Evolutionary conservation across 2,888 invertebrate genomes (phyloP).

Genomic region (Neoaliturus tenellus): DNA sequence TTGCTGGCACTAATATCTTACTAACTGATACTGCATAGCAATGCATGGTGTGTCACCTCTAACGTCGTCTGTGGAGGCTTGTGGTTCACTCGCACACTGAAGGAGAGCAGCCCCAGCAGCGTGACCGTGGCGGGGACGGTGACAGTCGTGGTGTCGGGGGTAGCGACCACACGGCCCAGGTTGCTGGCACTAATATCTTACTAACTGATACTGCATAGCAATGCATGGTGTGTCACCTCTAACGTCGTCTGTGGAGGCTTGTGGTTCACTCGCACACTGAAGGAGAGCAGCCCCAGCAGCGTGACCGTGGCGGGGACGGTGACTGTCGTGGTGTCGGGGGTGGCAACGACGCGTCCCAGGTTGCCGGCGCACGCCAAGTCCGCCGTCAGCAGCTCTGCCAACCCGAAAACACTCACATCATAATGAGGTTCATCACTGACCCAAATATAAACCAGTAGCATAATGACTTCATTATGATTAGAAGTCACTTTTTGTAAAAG

Average conservation of each 20-base stretch:
- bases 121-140: too few species aligned
- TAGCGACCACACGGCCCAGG: too few species aligned
- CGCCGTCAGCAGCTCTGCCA: slow-evolving; percentile 23
- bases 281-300: not conserved
- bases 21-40: too few species aligned
- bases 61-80: too few species aligned
- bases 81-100: too few species aligned
- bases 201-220: too few species aligned
- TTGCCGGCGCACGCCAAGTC: slow-evolving; percentile 37
- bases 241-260: not conserved
- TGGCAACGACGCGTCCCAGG: slow-evolving; percentile 28
- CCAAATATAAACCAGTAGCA: not conserved
- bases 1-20: too few species aligned
- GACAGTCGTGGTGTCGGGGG: too few species aligned
- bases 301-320: not conserved
- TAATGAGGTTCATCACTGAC: not conserved
- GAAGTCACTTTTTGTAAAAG: not conserved
- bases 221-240: too few species aligned
- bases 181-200: too few species aligned
- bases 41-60: too few species aligned
- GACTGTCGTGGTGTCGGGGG: slow-evolving; percentile 14
- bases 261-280: not conserved
- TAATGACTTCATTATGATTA: not conserved
- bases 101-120: too few species aligned
- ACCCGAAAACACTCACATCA: not conserved